These are phyloP conservation scores for Crotalus horridus DNA, from an alignment of 2,113 vertebrate genomes.

Conservation along the genomic window DNA sequence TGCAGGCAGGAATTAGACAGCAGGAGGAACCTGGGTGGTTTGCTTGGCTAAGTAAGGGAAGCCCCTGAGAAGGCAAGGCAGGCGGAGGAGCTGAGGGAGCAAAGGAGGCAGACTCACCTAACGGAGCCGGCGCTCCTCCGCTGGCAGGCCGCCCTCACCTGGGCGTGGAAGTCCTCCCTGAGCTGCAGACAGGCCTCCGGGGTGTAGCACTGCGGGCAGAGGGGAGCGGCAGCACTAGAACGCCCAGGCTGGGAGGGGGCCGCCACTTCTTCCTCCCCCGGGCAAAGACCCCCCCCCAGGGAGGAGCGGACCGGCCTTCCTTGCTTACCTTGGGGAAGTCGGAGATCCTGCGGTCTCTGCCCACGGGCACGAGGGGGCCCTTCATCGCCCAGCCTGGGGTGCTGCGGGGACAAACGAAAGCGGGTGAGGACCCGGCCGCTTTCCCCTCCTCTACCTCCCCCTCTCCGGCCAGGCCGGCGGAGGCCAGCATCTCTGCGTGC, in stretches of 20 bases:
- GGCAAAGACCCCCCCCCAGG: neutral
- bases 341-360: constrained; percentile 76
- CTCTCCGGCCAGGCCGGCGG: neutral
- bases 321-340: constrained; percentile 81
- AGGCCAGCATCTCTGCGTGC: neutral
- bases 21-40: neutral
- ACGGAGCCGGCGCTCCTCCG: constrained; percentile 59
- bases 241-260: neutral
- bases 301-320: neutral
- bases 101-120: constrained; percentile 68
- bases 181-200: constrained; percentile 79
- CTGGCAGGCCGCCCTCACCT: constrained; percentile 71
- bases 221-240: neutral
- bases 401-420: constrained; percentile 13
- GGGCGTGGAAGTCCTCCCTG: constrained; percentile 76
- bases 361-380: constrained; percentile 69
- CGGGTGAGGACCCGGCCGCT: neutral
- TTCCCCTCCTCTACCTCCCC: neutral
- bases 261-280: neutral
- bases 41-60: neutral
- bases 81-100: neutral
- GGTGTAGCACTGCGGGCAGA: constrained; percentile 77
- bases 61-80: neutral
- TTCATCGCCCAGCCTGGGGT: constrained; percentile 58
- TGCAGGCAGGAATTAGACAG: neutral